Evolutionary conservation across 2,113 vertebrate genomes (phyloP), one percentile per base, ranked within the genome.

Genomic region (Oryzias woworae): DNA sequence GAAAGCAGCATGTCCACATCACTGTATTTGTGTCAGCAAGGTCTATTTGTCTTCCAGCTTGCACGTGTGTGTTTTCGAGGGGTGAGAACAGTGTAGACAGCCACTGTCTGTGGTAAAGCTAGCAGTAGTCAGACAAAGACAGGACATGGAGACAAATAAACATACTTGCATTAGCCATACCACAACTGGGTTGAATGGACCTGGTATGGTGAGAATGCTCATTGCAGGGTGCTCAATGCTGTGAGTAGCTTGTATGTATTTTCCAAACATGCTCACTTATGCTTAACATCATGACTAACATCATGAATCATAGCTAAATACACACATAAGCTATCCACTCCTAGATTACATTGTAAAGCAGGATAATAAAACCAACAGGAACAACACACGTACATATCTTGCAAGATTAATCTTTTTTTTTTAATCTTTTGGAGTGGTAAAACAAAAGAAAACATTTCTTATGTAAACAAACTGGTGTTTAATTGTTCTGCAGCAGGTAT

Each of bases 1-100:
- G 85, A 88, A 88, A 84, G 77, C 86, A 85, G 80, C 86, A 84
- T 82, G 81, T 87, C 77, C 85, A 74, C 78, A 81, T 85, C 78
- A 83, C 73, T 85, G 79, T 84, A 68, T 82, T 62, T 70, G 70
- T 87, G 83, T 86, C 84, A 81, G 82, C 71, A n/a, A 78, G 50
- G 69, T 78, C 82, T 77, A 76, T 83, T 82, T 83, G 80, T 86
- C 78, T 84, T 71, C 71, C 52, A 57, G 54, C 61, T 16, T 41
- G 47, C 58, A 64, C 36, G 13, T 63, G 56, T 42, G 23, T 51
- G 57, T 51, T 31, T 23, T 28, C 15, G 53, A 22, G 36, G 36
- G 10, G 36, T 36, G 36, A 36, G 49, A 49, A 44, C 18, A 44
- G 47, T 54, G 60, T 49, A 53, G 55, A 66, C 76, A 76, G 66